Evolutionary conservation across 2,888 invertebrate species (phyloP), one percentile per base, ranked within the genome.

Genomic region (Graphium colonna): DNA sequence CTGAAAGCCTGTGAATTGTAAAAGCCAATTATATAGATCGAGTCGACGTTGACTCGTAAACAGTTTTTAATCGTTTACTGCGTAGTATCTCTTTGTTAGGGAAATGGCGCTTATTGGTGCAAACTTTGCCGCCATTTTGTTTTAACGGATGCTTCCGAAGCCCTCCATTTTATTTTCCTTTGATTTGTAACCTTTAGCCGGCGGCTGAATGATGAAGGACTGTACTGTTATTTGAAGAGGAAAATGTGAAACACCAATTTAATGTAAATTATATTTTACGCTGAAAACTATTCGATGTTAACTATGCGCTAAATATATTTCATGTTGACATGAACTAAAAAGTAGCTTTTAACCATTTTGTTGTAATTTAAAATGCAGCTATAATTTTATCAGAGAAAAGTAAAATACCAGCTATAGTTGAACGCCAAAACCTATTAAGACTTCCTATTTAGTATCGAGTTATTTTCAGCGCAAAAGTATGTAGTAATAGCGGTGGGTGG

Each of bases 101-200:
- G 33, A 12, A 7, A 1, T 0, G 21, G 0, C 16, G 2, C 3
- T 3, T 18, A 7, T 12, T 9, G 1, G 18, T 1, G 1, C 18
- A 17, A 1, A n/a, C 7, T 12, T n/a, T n/a, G 13, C 13, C n/a
- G n/a, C n/a, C n/a, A n/a, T n/a, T n/a, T n/a, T n/a, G n/a, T n/a
- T n/a, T n/a, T n/a, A n/a, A n/a, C n/a, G 13, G 16, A 33, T 31
- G 31, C 56, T 73, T 69, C 74, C 68, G 60, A 68, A 57, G 69
- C 74, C 77, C 73, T 77, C 79, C 77, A 71, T 15, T 50, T 55
- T 36, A n/a, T 36, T 49, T 55, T 43, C 13, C 33, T 7, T 46
- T 50, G 42, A n/a, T 33, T 9, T 9, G 3, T 16, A 38, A 18
- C 46, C 36, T 55, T 49, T 51, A 43, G 50, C 52, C 47, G 38